Percentiles rank a stretch among this genome's conserved stretches.
These are phyloP conservation scores for Nymphicus hollandicus DNA, from an alignment of 2,113 vertebrate species.

Conservation along the genomic window DNA sequence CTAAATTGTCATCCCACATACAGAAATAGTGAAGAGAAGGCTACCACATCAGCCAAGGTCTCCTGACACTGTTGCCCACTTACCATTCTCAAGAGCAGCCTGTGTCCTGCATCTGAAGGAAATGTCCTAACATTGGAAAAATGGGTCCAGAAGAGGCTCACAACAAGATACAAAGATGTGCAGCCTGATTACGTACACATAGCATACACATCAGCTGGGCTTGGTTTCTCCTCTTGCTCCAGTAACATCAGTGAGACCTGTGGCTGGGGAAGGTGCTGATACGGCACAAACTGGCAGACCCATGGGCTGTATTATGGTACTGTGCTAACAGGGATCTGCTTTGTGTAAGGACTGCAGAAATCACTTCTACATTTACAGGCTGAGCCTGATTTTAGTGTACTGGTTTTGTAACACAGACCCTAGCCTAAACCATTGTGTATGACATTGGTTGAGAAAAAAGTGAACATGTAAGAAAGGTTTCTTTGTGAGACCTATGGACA, in stretches of 20 bases:
- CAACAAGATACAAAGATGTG: background rate
- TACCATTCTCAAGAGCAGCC: background rate
- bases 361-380: background rate
- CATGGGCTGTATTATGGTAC: background rate
- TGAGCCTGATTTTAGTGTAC: background rate
- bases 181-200: background rate
- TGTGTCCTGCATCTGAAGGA: background rate
- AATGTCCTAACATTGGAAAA: background rate
- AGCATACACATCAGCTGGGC: background rate
- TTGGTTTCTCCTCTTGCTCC: background rate
- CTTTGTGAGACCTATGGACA: background rate
- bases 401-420: background rate
- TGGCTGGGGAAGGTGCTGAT: background rate
- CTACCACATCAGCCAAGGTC: background rate
- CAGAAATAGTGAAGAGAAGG: background rate
- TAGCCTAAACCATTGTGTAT: background rate
- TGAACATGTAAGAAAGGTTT: background rate
- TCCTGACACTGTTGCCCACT: background rate
- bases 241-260: background rate
- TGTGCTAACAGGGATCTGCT: background rate
- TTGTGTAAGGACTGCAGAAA: background rate
- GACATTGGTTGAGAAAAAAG: background rate
- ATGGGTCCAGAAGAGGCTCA: background rate
- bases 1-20: background rate
- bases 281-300: background rate